Evolutionary conservation across 2,888 invertebrate species (phyloP), one percentile per base, ranked within the genome.

Genomic region (Omphaloscelis lunosa): DNA sequence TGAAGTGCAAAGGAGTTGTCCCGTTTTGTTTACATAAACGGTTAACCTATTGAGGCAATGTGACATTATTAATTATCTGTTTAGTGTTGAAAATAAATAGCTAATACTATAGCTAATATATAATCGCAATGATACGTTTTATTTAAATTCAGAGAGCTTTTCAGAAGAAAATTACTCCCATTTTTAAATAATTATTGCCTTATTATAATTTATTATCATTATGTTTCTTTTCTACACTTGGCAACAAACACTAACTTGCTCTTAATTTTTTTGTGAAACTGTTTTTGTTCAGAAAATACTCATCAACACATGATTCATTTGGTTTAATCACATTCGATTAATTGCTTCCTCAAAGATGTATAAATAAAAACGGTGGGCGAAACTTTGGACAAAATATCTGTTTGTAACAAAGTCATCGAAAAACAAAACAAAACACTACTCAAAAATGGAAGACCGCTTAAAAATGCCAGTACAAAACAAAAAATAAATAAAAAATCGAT

Each of bases 1-100:
- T 45, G 9, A 45, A 34, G 45, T 20, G 8, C 48, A 75, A 66
- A 39, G n/a, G 27, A 15, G 34, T 29, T 48, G 45, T 20, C 9
- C 11, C 41, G 51, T 67, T 29, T 69, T 69, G 61, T 70, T 82
- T 59, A 63, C 34, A 20, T 53, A 45, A 41, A 65, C 34, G 0
- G 27, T 65, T 48, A 59, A 58, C 34, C 4, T 41, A 23, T 29
- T 59, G 45, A 6, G 15, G 34, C 1, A 39, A 58, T 70, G 41
- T 69, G 27, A 63, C 41, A 34, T 53, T 56, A 23, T 39, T 59
- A 48, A 20, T 20, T 20, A 53, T 15, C 23, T 8, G 7, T 15
- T 27, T 8, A 23, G 27, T 15, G 2, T 48, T 48, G 2, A 23
- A 66, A 48, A 23, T 23, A 15, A 29, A 29, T 23, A 3, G 41